phyloP scores from a whole-genome alignment of 1,140 invertebrate genomes.

The Paralvinella palmiformis region DNA sequence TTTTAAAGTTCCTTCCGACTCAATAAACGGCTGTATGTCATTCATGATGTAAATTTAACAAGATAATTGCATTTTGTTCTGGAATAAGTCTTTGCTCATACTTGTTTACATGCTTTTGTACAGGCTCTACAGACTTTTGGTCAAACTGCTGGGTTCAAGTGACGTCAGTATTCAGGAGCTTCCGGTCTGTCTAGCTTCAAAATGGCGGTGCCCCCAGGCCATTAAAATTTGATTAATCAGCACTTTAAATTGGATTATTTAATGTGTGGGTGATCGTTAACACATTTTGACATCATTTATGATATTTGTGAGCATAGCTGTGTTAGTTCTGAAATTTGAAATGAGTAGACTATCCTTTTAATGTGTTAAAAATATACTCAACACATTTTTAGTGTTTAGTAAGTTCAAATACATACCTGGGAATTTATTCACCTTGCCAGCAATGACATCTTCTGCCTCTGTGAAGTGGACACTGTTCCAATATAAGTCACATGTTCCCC shows the following conservation, averaged over 20 bases:
- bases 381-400: background rate
- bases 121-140: too few relatives aligned
- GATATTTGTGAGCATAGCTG: background rate
- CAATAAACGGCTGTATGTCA: too few relatives aligned
- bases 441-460: constrained; percentile 42
- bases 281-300: background rate
- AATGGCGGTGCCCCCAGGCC: too few relatives aligned
- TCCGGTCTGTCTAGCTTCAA: too few relatives aligned
- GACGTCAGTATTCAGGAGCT: too few relatives aligned
- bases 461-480: constrained; percentile 49
- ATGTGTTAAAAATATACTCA: background rate
- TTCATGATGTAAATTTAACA: too few relatives aligned
- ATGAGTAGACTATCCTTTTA: background rate
- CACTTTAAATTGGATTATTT: background rate
- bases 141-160: too few relatives aligned
- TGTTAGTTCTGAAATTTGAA: background rate
- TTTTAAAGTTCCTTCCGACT: background rate
- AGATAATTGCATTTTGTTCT: too few relatives aligned
- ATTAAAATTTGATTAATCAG: too few relatives aligned
- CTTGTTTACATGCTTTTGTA: too few relatives aligned
- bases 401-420: constrained; percentile 37
- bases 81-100: too few relatives aligned
- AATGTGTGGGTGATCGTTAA: background rate
- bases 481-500: constrained; percentile 48
- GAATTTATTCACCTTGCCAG: constrained; percentile 50